A percentile compares a stretch with the other conserved stretches of the same genome.
Conservation (phyloP, 92 coral and sea anemone species). For the Phenganax stokvisi region DNA sequence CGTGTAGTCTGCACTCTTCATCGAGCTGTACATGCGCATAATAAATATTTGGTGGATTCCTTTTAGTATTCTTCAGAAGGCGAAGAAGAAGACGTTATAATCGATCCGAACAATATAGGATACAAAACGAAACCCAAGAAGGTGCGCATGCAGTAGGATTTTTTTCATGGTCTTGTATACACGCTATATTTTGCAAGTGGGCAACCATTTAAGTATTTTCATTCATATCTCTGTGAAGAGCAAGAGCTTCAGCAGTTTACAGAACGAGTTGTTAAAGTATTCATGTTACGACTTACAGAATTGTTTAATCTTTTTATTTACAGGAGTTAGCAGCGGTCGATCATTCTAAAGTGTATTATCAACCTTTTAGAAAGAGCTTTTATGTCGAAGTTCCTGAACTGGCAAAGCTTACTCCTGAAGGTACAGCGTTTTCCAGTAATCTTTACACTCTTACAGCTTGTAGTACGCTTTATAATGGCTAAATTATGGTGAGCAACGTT, state of each 20-base stretch:
- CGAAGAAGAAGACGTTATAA: conserved; percentile 75
- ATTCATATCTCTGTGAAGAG: neutral
- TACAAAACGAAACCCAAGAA: conserved; percentile 92
- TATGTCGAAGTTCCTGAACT: conserved; percentile 98
- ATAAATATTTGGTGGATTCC: neutral
- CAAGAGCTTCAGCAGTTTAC: neutral
- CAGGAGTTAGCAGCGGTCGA: conserved; percentile 93
- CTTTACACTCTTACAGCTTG: neutral
- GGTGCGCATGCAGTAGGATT: conserved; percentile 38
- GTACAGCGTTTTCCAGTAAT: conserved; percentile 21
- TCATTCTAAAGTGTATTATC: conserved; percentile 79
- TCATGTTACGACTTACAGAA: neutral
- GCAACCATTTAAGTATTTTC: neutral
- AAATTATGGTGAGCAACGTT: no score
- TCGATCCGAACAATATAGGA: conserved; percentile 76
- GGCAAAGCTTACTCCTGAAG: conserved; percentile 83
- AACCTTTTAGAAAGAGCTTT: conserved; percentile 79
- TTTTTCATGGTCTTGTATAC: no score
- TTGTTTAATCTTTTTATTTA: conserved; percentile 4
- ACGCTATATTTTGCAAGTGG: no score
- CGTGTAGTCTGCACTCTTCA: no score
- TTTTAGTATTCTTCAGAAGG: conserved; percentile 88
- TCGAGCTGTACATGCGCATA: no score
- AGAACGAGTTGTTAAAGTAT: neutral
- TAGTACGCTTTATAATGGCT: no score